Conservation (phyloP, 1,140 invertebrate genomes). For the Drosophila suzukii region DNA sequence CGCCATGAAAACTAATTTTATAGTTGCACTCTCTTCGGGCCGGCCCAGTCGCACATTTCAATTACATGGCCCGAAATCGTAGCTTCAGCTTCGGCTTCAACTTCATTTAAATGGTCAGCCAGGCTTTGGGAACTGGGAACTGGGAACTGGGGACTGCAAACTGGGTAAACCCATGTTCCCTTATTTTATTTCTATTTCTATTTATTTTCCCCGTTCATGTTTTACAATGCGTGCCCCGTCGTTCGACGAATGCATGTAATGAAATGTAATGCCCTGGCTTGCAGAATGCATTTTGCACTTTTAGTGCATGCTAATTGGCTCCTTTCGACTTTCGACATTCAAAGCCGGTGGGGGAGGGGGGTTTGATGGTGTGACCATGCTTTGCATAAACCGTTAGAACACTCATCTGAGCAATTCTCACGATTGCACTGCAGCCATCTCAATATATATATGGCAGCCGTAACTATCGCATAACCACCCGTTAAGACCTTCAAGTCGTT, state of each 20-base stretch:
- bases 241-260: constrained; percentile 52
- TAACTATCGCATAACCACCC: constrained; percentile 63
- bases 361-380: constrained; percentile 17
- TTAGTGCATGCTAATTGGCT: constrained; percentile 77
- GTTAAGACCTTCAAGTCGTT: constrained; percentile 47
- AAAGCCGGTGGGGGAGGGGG: neutral
- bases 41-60: constrained; percentile 59
- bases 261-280: constrained; percentile 60
- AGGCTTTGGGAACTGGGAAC: constrained; percentile 27
- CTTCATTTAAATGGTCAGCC: constrained; percentile 72
- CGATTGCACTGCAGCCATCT: constrained; percentile 51
- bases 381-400: constrained; percentile 70
- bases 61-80: constrained; percentile 55
- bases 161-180: constrained; percentile 19
- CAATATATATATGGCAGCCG: constrained; percentile 67
- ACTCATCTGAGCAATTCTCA: constrained; percentile 55
- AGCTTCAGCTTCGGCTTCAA: constrained; percentile 31
- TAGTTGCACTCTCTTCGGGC: constrained; percentile 58
- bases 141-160: neutral
- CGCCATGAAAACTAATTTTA: constrained; percentile 82
- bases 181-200: constrained; percentile 42
- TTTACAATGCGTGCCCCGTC: constrained; percentile 74
- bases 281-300: constrained; percentile 74
- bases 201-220: constrained; percentile 28
- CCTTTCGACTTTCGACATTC: constrained; percentile 1